Evolutionary conservation across 2,888 invertebrate genomes (phyloP).

Genomic region (Phengaris arion): DNA sequence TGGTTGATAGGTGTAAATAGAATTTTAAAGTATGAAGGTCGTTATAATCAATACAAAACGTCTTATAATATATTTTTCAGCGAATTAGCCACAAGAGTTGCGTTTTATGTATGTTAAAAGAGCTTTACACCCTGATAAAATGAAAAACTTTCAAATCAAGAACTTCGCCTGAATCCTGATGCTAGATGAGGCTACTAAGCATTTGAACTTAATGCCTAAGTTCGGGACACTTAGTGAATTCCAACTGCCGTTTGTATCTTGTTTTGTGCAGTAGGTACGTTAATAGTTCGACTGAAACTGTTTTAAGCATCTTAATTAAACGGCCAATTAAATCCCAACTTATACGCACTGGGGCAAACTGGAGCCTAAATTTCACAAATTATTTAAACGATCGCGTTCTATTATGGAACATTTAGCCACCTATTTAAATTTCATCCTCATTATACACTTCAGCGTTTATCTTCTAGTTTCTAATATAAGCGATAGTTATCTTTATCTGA

Average conservation of each 20-base stretch:
- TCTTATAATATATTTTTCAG: no score
- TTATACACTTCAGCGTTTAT: not conserved
- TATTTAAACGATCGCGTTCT: slow-evolving; percentile 7
- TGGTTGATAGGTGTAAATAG: no score
- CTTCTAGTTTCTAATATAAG: not conserved
- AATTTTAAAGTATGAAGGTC: no score
- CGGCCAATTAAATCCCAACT: slow-evolving; percentile 32
- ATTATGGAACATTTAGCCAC: slow-evolving; percentile 12
- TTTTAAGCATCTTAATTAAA: slow-evolving; percentile 32
- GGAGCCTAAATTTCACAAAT: slow-evolving; percentile 6
- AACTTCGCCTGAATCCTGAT: slow-evolving; percentile 27
- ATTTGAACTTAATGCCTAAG: slow-evolving; percentile 21
- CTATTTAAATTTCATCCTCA: not conserved
- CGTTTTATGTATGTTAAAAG: not conserved
- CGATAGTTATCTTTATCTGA: not conserved
- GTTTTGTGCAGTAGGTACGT: slow-evolving; percentile 35
- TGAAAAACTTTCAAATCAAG: not conserved
- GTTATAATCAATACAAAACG: no score
- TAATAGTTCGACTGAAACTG: slow-evolving; percentile 29
- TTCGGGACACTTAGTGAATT: slow-evolving; percentile 35
- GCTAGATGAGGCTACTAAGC: slow-evolving; percentile 28
- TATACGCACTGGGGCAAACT: slow-evolving; percentile 5
- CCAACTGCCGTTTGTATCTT: slow-evolving; percentile 37
- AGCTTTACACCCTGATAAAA: not conserved
- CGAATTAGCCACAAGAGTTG: no score